Evolutionary conservation across 2,888 invertebrate genomes (phyloP).

Genomic region (Rhodophaea formosa): DNA sequence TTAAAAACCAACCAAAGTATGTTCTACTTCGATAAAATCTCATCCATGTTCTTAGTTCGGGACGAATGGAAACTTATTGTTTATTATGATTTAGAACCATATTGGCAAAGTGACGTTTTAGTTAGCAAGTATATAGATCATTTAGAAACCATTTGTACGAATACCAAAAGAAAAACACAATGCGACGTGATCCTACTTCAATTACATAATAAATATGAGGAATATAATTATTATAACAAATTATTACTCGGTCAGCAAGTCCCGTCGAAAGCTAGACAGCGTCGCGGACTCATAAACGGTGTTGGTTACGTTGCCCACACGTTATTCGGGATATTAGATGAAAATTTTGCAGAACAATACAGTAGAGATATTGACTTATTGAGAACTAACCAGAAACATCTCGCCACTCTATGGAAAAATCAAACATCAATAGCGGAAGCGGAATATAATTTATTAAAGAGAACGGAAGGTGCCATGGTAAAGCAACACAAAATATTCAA

Average conservation of each 20-base stretch:
- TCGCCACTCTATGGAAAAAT: background rate
- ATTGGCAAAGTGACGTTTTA: background rate
- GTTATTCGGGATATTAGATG: conserved; percentile 1
- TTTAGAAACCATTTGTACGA: background rate
- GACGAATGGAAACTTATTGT: background rate
- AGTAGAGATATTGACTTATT: background rate
- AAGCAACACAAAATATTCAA: too few relatives aligned
- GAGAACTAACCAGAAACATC: too few relatives aligned
- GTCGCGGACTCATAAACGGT: too few relatives aligned
- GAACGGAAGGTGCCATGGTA: background rate
- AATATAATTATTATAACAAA: too few relatives aligned
- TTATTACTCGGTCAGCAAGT: background rate
- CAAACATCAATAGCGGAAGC: background rate
- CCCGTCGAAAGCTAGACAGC: too few relatives aligned
- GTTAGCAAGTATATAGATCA: background rate
- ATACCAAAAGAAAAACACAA: background rate
- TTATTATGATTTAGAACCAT: too few relatives aligned
- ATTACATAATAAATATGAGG: too few relatives aligned
- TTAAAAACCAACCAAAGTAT: background rate
- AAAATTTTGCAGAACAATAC: background rate
- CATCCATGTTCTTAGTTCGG: background rate
- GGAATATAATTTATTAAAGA: background rate
- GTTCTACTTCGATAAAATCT: background rate
- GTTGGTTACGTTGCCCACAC: background rate
- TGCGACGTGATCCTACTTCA: too few relatives aligned